Evolutionary conservation across 2,113 vertebrate genomes (phyloP).

Genomic region (Dascyllus trimaculatus): DNA sequence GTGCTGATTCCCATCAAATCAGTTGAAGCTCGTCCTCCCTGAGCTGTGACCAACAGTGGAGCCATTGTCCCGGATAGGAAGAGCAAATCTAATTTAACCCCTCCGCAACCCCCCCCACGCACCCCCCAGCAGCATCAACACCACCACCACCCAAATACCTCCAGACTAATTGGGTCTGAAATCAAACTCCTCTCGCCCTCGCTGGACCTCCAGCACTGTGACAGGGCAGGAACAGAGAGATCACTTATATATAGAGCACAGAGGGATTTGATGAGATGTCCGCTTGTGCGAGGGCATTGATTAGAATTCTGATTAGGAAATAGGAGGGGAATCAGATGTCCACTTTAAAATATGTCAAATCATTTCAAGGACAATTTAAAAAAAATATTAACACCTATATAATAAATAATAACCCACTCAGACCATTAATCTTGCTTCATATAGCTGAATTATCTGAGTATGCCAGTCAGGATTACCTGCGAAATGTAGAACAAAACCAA

Average conservation of each 20-base stretch:
- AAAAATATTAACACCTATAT: no score
- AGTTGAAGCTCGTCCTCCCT: conserved; percentile 39
- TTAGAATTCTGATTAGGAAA: conserved; percentile 28
- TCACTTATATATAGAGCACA: conserved; percentile 43
- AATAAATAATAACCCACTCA: neutral
- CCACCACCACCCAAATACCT: conserved; percentile 65
- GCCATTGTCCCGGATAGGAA: conserved; percentile 69
- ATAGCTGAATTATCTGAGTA: neutral
- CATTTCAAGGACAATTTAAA: neutral
- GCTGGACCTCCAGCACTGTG: conserved; percentile 52
- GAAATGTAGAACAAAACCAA: neutral
- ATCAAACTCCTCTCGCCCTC: conserved; percentile 66
- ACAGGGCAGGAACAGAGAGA: conserved; percentile 36
- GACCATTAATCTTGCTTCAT: neutral
- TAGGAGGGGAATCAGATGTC: neutral
- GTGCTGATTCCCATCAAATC: conserved; percentile 35
- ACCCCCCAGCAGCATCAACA: conserved; percentile 6
- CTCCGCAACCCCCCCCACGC: neutral
- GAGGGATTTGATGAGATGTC: conserved; percentile 25
- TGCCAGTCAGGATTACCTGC: no score
- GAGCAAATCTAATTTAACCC: conserved; percentile 74
- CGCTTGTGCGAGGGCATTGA: conserved; percentile 9
- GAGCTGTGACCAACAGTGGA: conserved; percentile 61
- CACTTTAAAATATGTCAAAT: neutral
- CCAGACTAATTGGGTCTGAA: conserved; percentile 76